Evolutionary conservation across 1,140 invertebrate species (phyloP).

Genomic region (Drosophila micromelanica): DNA sequence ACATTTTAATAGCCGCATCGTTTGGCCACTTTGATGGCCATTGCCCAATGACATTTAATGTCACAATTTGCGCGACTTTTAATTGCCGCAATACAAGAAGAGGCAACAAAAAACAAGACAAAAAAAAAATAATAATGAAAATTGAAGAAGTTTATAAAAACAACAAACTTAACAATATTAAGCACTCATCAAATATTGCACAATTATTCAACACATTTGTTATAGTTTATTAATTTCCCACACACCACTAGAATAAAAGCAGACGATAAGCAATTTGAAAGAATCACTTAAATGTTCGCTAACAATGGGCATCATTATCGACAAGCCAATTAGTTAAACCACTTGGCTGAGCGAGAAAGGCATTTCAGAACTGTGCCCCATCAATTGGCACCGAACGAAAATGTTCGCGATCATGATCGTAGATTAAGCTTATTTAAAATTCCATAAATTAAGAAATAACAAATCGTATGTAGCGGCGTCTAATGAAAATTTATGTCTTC

Average conservation of each 20-base stretch:
- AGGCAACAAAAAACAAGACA: background rate
- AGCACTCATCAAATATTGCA: background rate
- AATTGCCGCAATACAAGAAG: conserved; percentile 19
- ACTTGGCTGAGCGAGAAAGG: conserved; percentile 24
- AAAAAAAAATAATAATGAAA: too few relatives aligned
- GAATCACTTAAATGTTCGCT: conserved; percentile 32
- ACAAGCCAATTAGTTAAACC: conserved; percentile 31
- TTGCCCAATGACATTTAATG: conserved; percentile 63
- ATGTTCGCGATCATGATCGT: conserved; percentile 12
- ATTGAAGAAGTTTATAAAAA: too few relatives aligned
- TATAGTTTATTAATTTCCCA: background rate
- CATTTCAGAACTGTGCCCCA: conserved; percentile 23
- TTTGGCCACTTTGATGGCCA: conserved; percentile 52
- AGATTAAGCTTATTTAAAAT: conserved; percentile 66
- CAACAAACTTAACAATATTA: too few relatives aligned
- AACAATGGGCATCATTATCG: conserved; percentile 48
- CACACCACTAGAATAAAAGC: too few relatives aligned
- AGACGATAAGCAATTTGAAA: background rate
- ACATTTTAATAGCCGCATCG: conserved; percentile 73
- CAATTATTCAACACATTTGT: background rate
- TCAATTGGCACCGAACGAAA: conserved; percentile 31
- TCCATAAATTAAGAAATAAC: conserved; percentile 75
- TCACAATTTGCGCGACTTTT: conserved; percentile 64
- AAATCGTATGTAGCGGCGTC: conserved; percentile 33
- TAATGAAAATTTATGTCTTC: conserved; percentile 79